Base-by-base conservation (phyloP, 2,888 invertebrate species). In the Bellardia bayeri region DNA sequence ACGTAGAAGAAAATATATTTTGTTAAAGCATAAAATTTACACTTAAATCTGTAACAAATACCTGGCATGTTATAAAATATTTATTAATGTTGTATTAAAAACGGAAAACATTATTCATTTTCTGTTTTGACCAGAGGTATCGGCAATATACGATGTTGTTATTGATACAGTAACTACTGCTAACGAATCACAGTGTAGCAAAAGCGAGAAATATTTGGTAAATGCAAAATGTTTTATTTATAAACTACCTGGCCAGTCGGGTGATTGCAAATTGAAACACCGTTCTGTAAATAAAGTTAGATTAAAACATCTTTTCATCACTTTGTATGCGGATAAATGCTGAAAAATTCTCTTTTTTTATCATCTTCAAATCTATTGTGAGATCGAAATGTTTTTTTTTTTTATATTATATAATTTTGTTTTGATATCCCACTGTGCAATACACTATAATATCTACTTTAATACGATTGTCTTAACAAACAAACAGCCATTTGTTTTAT, bases 31-130 rank as follows among this genome's bases (percentile, higher is more conserved):
- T 61, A 49, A 61, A 56, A 72, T 23, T 58, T 56, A 42, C 4
- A 45, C 45, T 7, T 45, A 2, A 45, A 45, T 45, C 11, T 45
- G 45, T 45, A 45, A 45, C 45, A 45, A 45, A 45, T 45, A 45
- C 11, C 45, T 45, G 45, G 11, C 9, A 42, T 45, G 45, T 68
- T 58, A 58, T 63, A 49, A 75, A 61, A 49, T 49, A 61, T 63
- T 63, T 66, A 66, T 66, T 40, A 66, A 66, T 66, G 64, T 66
- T 42, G 16, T 66, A 66, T 40, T 40, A 54, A 69, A 71, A 71
- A 63, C 80, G 80, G 80, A 80, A 79, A 69, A 69, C 80, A 80
- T 80, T 80, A 80, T 71, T 80, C 80, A 80, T 80, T 71, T 69
- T 79, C 7, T 79, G 68, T 69, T 58, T 71, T 42, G 80, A 61